Evolutionary conservation across 2,113 vertebrate genomes (phyloP).

Genomic region (Dascyllus trimaculatus): DNA sequence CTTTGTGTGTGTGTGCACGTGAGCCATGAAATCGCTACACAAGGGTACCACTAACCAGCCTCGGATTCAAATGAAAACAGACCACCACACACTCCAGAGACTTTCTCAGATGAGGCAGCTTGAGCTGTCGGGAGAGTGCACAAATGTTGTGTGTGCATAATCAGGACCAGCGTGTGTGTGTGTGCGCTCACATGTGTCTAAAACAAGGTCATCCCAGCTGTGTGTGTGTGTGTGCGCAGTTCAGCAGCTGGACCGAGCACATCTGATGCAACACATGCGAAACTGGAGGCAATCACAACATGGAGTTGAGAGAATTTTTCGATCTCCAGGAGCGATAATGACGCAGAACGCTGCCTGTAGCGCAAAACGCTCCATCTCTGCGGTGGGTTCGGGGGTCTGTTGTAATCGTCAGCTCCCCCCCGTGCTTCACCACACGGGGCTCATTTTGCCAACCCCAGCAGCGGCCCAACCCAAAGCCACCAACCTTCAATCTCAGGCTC

Average conservation of each 20-base stretch:
- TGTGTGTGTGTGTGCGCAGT: constrained; percentile 55
- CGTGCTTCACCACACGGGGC: constrained; percentile 47
- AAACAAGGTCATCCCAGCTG: constrained; percentile 67
- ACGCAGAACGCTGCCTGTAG: constrained; percentile 6
- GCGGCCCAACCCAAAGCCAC: constrained; percentile 77
- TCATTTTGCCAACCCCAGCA: constrained; percentile 64
- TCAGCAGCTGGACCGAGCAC: constrained; percentile 74
- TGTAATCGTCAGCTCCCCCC: constrained; percentile 47
- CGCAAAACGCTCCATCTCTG: constrained; percentile 6
- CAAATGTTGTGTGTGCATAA: constrained; percentile 15
- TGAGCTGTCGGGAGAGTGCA: background rate
- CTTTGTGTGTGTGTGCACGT: constrained; percentile 41
- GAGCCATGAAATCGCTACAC: constrained; percentile 40
- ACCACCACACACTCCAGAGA: constrained; percentile 29
- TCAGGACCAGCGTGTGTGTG: constrained; percentile 10
- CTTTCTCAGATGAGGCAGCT: constrained; percentile 29
- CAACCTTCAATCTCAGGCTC: constrained; percentile 56
- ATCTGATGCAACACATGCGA: constrained; percentile 83
- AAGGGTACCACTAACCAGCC: constrained; percentile 38
- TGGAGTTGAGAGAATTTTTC: constrained; percentile 33
- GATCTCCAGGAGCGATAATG: constrained; percentile 57
- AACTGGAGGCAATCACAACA: constrained; percentile 70
- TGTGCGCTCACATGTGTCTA: constrained; percentile 11
- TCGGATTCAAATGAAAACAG: constrained; percentile 74
- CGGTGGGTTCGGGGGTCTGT: constrained; percentile 24